Evolutionary conservation across 2,113 vertebrate genomes (phyloP), one percentile per base, ranked within the genome.

Genomic region (Redunca redunca): DNA sequence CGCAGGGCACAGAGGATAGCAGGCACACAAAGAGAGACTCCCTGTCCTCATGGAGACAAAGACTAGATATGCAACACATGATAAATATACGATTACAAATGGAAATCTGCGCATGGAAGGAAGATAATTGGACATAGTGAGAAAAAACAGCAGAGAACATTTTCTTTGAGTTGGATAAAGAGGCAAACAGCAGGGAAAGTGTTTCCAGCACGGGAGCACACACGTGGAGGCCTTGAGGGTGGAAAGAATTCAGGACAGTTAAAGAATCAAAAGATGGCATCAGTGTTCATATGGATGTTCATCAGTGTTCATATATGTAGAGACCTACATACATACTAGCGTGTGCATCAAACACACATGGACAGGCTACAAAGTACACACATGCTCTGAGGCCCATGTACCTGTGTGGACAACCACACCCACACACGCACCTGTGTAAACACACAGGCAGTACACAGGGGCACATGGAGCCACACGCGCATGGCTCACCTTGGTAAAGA

Each of bases 311-410:
- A 5, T 2, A 9, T 10, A 7, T 3, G 26, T 3, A 16, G 40
- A 64, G 28, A 26, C 23, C 14, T 33, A 46, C 48, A 30, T 25
- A 7, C 64, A 46, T 17, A 17, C 0, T 0, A 43, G 17, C 0
- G 0, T 19, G 33, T 2, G 10, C 17, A 6, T 15, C 28, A 30
- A 14, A 40, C 19, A 55, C 43, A 46, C 33, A 4, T 7, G 1
- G 3, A 52, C 50, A 53, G 50, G 50, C 19, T 21, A 14, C 2
- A 16, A 23, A 26, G 13, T 64, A 17, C 14, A 14, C 60, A 10
- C 23, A 25, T 2, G 7, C 3, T 28, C 78, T 15, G 60, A 19
- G 62, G 57, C 21, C 23, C 33, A 10, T 1, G 17, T 2, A 28
- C 58, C 5, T 16, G 14, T 0, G 15, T 36, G 19, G 19, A 36